These are phyloP conservation scores for Drosophila novamexicana DNA, from an alignment of 1,140 invertebrate genomes.

Conservation along the genomic window DNA sequence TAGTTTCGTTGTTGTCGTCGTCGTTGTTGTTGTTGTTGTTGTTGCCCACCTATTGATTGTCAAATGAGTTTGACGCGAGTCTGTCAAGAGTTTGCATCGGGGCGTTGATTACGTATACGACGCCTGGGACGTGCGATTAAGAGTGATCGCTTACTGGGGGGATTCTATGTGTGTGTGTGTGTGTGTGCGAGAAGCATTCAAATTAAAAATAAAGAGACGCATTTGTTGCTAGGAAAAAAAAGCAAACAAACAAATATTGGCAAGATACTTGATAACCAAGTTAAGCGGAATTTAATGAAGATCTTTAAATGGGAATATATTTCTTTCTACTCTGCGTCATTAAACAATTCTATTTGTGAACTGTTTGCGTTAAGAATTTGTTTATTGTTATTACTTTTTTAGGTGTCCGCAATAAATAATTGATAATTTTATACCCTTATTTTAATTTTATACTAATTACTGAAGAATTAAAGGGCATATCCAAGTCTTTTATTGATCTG, in stretches of 20 bases:
- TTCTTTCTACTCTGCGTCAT: background rate
- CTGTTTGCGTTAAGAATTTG: too few species aligned
- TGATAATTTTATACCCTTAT: background rate
- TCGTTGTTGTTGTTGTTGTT: slow-evolving; percentile 6
- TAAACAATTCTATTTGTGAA: background rate
- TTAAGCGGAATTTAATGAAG: background rate
- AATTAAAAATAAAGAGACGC: slow-evolving; percentile 14
- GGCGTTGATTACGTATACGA: slow-evolving; percentile 67
- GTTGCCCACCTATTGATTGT: slow-evolving; percentile 52
- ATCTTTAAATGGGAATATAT: background rate
- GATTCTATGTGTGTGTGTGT: background rate
- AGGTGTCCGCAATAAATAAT: background rate
- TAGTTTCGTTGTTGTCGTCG: background rate
- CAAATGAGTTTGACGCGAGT: slow-evolving; percentile 65
- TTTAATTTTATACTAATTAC: too few species aligned
- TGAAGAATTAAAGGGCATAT: too few species aligned
- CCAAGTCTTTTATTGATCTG: too few species aligned
- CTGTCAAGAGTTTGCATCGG: slow-evolving; percentile 55
- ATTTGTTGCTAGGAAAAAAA: slow-evolving; percentile 50
- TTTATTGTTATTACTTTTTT: background rate
- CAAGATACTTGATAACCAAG: slow-evolving; percentile 26
- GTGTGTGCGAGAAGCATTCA: background rate
- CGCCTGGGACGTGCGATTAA: slow-evolving; percentile 37
- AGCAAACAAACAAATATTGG: slow-evolving; percentile 43
- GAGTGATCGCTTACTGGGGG: slow-evolving; percentile 10